Evolutionary conservation across 2,888 invertebrate genomes (phyloP).

Genomic region (Protonemura montana): DNA sequence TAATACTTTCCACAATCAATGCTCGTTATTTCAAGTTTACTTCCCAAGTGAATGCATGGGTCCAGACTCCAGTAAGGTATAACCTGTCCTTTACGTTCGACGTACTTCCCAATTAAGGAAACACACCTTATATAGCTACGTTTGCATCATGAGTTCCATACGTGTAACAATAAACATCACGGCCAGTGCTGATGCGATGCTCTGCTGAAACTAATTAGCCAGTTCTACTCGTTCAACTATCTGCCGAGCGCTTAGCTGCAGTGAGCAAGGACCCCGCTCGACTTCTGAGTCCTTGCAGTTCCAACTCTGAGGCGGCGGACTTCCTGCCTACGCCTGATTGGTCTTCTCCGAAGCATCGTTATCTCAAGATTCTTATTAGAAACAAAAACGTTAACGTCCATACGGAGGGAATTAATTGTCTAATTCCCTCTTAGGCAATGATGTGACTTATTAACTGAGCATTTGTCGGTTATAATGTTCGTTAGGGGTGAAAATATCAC

Average conservation of each 20-base stretch:
- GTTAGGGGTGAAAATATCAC: neutral
- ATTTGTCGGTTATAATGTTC: neutral
- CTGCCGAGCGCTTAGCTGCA: neutral
- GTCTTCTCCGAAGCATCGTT: neutral
- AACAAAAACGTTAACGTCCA: neutral
- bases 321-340: neutral
- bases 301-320: neutral
- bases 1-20: neutral
- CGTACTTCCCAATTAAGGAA: neutral
- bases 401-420: neutral
- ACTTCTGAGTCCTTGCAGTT: too few relatives aligned
- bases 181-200: neutral
- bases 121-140: neutral
- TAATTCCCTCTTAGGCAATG: neutral
- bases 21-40: neutral
- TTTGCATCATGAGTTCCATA: neutral
- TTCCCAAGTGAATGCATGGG: neutral
- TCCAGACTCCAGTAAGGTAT: neutral
- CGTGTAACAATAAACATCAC: neutral
- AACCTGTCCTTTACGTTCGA: neutral
- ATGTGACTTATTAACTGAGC: neutral
- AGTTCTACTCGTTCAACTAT: neutral
- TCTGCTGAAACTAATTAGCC: conserved; percentile 29
- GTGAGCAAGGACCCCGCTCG: too few relatives aligned
- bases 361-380: neutral